Evolutionary conservation across 2,888 invertebrate species (phyloP), one percentile per base, ranked within the genome.

Genomic region (Taenaris catops): DNA sequence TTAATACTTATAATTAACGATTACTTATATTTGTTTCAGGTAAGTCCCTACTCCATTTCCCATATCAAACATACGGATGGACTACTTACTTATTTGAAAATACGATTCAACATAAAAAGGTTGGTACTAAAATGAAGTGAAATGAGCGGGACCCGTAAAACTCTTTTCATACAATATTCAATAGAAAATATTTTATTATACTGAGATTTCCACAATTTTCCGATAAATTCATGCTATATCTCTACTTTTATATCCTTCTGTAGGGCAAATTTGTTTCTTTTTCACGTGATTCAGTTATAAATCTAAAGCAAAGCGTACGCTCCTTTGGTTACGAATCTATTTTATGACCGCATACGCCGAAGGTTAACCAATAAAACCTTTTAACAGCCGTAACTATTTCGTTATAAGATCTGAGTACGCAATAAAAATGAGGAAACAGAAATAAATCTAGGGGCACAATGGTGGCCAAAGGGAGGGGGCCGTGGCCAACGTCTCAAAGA

Each of bases 311-410:
- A 72, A 71, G 74, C 70, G 75, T 76, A 74, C 75, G 72, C 69
- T 74, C 65, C 76, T 81, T 78, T 72, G 72, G 79, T 78, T 74
- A 71, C 73, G 83, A 80, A 86, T 80, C 74, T 73, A 81, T 86
- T 86, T 86, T 83, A 86, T 79, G 73, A 71, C 75, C 75, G 68
- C 76, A 73, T 70, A 76, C 73, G 69, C 73, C 78, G 72, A 86
- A 86, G 81, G 84, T 81, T 81, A 81, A 80, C 86, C 81, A 81
- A 84, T 86, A 86, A 86, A 86, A 86, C 76, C 83, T 81, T 80
- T 83, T 84, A 84, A 83, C 83, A 83, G 79, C 74, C 80, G 79
- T 80, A 78, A 81, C 80, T 84, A 83, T 83, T 84, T 83, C 78
- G 75, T 83, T 84, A 80, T 81, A 78, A 81, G 83, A 83, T 80